phyloP scores from a whole-genome alignment of 2,888 invertebrate genomes.

The Miltochrista miniata region DNA sequence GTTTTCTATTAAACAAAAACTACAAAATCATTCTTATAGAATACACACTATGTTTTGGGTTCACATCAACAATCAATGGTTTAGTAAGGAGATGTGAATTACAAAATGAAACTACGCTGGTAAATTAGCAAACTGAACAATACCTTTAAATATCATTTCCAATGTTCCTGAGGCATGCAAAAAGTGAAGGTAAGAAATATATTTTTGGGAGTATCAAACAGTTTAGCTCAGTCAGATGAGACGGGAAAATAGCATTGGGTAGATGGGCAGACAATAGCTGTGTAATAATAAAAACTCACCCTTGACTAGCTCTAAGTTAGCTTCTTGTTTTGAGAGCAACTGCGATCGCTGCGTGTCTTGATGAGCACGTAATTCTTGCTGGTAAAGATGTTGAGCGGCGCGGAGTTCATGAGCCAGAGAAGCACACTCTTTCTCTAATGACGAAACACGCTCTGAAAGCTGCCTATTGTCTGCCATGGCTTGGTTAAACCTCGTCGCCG shows the following conservation, averaged over 20 bases:
- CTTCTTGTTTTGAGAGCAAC: conserved; percentile 94
- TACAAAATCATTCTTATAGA: too few species aligned
- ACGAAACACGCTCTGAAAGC: conserved; percentile 91
- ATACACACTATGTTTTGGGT: too few species aligned
- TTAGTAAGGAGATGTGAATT: not conserved
- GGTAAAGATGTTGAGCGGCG: conserved; percentile 91
- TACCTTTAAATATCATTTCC: conserved; percentile 88
- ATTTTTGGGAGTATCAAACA: conserved; percentile 49
- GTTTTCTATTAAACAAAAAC: not conserved
- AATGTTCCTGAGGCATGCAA: conserved; percentile 86
- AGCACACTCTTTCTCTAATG: conserved; percentile 94
- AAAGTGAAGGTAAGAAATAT: conserved; percentile 70
- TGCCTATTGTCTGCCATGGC: conserved; percentile 90
- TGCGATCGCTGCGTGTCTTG: conserved; percentile 94
- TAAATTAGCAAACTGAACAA: conserved; percentile 73
- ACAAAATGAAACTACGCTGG: conserved; percentile 25
- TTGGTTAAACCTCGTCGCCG: conserved; percentile 84
- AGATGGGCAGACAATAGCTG: conserved; percentile 24
- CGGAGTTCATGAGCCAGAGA: conserved; percentile 93
- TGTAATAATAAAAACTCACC: conserved; percentile 78
- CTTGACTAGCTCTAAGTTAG: conserved; percentile 96
- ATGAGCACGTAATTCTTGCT: conserved; percentile 94
- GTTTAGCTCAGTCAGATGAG: conserved; percentile 53
- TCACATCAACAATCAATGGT: too few species aligned
- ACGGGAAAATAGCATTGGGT: conserved; percentile 55